Evolutionary conservation across 2,113 vertebrate genomes (phyloP), one percentile per base, ranked within the genome.

Genomic region (Stercorarius parasiticus): DNA sequence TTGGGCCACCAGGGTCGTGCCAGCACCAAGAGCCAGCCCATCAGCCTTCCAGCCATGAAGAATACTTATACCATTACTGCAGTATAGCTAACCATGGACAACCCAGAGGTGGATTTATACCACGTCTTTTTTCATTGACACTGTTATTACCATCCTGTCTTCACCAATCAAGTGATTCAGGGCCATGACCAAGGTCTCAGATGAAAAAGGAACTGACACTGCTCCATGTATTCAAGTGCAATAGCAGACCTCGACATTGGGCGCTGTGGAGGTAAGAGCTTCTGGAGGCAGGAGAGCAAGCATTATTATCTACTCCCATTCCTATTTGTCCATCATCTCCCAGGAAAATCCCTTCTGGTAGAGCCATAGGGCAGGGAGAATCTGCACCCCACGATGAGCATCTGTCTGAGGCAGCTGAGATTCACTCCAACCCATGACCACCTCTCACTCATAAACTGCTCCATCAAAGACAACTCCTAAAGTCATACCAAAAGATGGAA

Each of bases 211-310:
- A 82, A 25, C 52, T 50, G 38, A 47, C n/a, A 34, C 11, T 58
- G 61, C 26, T 71, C 34, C 50, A 3, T 53, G 32, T 9, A 45
- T 42, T 88, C 42, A 59, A 72, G 17, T 22, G 56, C 49, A 77
- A 19, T 11, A 69, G 21, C 53, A 94, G 72, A 42, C 55, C 34
- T 78, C 3, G 3, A 7, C 1, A 0, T 2, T 56, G 34, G 12
- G 18, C 2, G 3, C 49, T 65, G 6, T 18, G 59, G 40, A 91
- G 14, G 21, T 55, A 45, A 78, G 65, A 87, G 55, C 13, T 74
- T 52, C 76, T 71, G 62, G 34, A 32, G 25, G 50, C 20, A 80
- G 52, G 23, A 88, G 4, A 53, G 15, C 10, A 27, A 58, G 45
- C 52, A 36, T 34, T 64, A 21, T 38, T 84, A 47, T 40, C 59